Evolutionary conservation across 2,888 invertebrate species (phyloP).

Genomic region (Teleiodes luculella): DNA sequence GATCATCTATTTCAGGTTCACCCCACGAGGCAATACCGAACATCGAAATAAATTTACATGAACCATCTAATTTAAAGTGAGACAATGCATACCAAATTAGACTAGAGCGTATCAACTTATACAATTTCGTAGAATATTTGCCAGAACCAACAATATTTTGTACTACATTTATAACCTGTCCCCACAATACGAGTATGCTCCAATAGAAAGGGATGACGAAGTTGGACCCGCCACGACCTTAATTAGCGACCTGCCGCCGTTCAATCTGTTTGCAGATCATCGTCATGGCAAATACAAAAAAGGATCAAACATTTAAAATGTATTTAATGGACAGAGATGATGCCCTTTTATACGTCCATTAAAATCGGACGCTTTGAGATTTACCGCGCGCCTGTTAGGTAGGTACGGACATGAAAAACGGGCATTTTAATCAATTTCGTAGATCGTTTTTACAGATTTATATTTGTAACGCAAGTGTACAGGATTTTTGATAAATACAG

Average conservation of each 20-base stretch:
- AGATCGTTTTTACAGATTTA: conserved; percentile 48
- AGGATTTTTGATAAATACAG: conserved; percentile 6
- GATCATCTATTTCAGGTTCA: conserved; percentile 30
- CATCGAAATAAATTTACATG: neutral
- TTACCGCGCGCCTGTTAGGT: conserved; percentile 56
- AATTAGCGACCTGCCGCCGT: conserved; percentile 55
- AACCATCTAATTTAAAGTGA: neutral
- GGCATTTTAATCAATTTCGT: conserved; percentile 53
- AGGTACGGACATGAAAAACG: conserved; percentile 58
- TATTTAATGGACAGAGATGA: conserved; percentile 76
- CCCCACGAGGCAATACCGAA: conserved; percentile 6
- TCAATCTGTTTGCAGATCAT: conserved; percentile 67
- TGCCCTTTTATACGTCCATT: conserved; percentile 75
- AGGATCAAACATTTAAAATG: conserved; percentile 78
- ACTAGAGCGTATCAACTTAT: no score
- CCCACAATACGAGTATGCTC: neutral
- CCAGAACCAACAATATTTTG: no score
- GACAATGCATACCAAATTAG: neutral
- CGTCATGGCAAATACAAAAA: conserved; percentile 71
- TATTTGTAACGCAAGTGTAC: conserved; percentile 4
- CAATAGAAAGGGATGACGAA: neutral
- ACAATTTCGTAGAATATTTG: no score
- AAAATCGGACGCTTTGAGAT: conserved; percentile 71
- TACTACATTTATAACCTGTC: no score
- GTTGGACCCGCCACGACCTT: conserved; percentile 33